These are phyloP conservation scores for Chrysolina oricalcia DNA, from an alignment of 2,888 invertebrate species.

Conservation along the genomic window DNA sequence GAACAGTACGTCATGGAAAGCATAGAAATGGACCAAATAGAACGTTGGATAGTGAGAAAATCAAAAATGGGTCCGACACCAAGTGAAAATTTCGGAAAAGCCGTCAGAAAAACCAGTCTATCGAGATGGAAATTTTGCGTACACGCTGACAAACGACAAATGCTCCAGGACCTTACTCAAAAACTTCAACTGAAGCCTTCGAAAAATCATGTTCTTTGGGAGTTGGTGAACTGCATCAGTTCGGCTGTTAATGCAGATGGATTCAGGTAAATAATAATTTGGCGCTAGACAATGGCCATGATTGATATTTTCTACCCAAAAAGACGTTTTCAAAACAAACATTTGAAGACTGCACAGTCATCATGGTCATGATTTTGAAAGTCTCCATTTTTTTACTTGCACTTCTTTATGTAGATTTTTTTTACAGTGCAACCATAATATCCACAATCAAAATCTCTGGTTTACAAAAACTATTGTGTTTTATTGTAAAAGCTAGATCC, in stretches of 20 bases:
- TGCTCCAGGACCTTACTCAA: constrained; percentile 78
- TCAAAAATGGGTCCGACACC: constrained; percentile 73
- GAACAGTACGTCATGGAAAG: constrained; percentile 79
- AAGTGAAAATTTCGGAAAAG: constrained; percentile 47
- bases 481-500: no score
- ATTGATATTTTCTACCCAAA: no score
- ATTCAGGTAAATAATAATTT: constrained; percentile 67
- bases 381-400: no score
- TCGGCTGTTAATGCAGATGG: constrained; percentile 80
- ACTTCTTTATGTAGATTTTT: no score
- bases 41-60: constrained; percentile 78
- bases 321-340: no score
- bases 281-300: no score
- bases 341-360: no score
- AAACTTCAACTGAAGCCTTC: constrained; percentile 77
- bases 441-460: no score
- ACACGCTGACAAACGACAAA: constrained; percentile 78
- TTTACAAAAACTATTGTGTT: no score
- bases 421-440: no score
- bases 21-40: constrained; percentile 77
- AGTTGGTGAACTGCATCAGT: constrained; percentile 79
- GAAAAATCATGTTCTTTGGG: constrained; percentile 79
- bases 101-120: constrained; percentile 73
- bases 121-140: constrained; percentile 76
- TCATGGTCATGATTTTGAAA: no score